Conservation (phyloP, 2,888 invertebrate species). For the Beris morrisii region DNA sequence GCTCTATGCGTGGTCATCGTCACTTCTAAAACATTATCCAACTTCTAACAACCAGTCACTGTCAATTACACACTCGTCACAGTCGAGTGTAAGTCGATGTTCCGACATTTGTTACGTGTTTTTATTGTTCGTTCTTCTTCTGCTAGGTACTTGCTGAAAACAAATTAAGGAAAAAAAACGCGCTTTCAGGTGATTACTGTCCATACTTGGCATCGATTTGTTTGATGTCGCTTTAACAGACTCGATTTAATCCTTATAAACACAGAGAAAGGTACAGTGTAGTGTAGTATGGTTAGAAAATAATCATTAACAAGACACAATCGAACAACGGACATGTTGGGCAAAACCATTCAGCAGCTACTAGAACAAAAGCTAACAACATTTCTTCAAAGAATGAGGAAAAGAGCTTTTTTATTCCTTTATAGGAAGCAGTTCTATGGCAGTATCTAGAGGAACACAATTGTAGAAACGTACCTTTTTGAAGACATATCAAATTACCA, state of each 20-base stretch:
- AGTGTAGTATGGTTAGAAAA: too few relatives aligned
- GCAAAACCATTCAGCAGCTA: background rate
- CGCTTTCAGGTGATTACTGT: slow-evolving; percentile 13
- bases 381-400: background rate
- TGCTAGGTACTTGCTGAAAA: background rate
- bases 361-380: slow-evolving; percentile 7
- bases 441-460: background rate
- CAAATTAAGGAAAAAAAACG: slow-evolving; percentile 3
- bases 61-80: slow-evolving; percentile 32
- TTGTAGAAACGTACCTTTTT: slow-evolving; percentile 9
- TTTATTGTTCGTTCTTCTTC: background rate
- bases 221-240: slow-evolving; percentile 12
- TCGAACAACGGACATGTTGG: too few relatives aligned
- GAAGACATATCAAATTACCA: slow-evolving; percentile 28
- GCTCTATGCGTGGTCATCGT: background rate
- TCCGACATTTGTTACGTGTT: slow-evolving; percentile 19
- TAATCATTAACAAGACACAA: too few relatives aligned
- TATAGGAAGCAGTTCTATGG: too few relatives aligned
- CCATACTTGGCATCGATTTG: slow-evolving; percentile 22
- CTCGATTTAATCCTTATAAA: slow-evolving; percentile 21
- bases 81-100: slow-evolving; percentile 21
- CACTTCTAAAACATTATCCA: background rate
- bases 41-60: slow-evolving; percentile 18
- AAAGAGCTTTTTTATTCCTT: background rate
- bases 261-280: background rate